phyloP scores from a whole-genome alignment of 37 sponge, comb jelly and placozoan genomes.

The Oopsacas minuta region DNA sequence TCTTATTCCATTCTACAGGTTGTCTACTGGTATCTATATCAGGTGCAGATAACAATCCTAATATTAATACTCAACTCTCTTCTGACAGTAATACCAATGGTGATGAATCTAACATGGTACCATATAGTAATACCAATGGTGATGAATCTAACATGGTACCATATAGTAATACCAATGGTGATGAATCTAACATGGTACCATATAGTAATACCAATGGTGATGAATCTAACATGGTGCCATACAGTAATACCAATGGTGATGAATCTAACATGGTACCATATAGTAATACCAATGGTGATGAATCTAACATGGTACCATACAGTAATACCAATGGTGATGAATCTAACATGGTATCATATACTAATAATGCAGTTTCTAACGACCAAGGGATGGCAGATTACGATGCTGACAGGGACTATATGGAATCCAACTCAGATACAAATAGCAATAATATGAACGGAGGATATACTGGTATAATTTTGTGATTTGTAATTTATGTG shows the following conservation, averaged over 20 bases:
- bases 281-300: background rate
- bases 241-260: too few species aligned
- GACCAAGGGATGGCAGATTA: too few species aligned
- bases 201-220: background rate
- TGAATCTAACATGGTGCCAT: background rate
- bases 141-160: background rate
- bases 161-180: background rate
- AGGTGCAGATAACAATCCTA: too few species aligned
- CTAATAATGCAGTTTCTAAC: too few species aligned
- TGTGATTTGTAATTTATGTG: too few species aligned
- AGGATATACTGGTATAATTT: too few species aligned
- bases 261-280: background rate
- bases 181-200: background rate
- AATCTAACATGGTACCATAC: background rate
- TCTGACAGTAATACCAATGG: background rate
- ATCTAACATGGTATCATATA: background rate
- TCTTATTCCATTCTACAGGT: too few species aligned
- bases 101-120: background rate
- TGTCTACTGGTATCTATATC: too few species aligned
- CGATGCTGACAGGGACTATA: too few species aligned
- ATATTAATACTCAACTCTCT: too few species aligned
- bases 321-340: background rate
- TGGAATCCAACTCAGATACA: too few species aligned
- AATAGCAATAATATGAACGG: too few species aligned
- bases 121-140: background rate